Conservation (phyloP, 2,888 invertebrate genomes). For the Pammene fasciana region DNA sequence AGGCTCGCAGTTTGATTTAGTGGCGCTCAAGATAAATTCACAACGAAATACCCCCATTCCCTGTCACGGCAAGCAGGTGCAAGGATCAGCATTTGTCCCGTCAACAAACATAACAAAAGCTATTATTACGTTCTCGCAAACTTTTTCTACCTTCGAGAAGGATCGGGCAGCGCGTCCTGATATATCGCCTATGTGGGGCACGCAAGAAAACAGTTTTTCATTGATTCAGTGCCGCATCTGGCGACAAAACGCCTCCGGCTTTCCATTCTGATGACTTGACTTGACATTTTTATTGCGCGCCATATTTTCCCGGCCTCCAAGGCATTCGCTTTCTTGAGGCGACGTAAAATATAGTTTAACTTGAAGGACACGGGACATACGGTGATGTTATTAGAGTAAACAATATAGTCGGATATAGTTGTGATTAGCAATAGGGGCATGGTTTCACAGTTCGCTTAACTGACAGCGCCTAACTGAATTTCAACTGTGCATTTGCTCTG, state of each 20-base stretch:
- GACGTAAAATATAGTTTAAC: conserved; percentile 77
- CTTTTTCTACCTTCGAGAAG: conserved; percentile 45
- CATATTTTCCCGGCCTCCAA: conserved; percentile 79
- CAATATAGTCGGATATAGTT: neutral
- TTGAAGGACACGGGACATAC: conserved; percentile 67
- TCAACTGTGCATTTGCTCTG: neutral
- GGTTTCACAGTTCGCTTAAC: neutral
- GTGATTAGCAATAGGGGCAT: conserved; percentile 10
- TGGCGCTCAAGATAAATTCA: conserved; percentile 53
- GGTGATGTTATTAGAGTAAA: conserved; percentile 64
- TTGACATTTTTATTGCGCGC: conserved; percentile 82
- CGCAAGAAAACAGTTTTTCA: conserved; percentile 82
- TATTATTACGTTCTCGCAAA: conserved; percentile 64
- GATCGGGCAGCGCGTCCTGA: conserved; percentile 61
- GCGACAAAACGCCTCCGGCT: conserved; percentile 80
- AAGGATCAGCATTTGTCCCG: conserved; percentile 68
- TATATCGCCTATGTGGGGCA: conserved; percentile 74
- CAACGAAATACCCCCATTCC: conserved; percentile 59
- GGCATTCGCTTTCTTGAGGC: conserved; percentile 71
- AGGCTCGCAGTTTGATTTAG: conserved; percentile 31
- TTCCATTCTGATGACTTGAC: conserved; percentile 83
- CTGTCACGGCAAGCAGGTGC: conserved; percentile 71
- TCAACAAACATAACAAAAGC: conserved; percentile 68
- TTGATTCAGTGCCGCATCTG: conserved; percentile 82
- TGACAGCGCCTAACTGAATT: conserved; percentile 7